Evolutionary conservation across 2,888 invertebrate genomes (phyloP).

Genomic region (Agrilus cyanescens): DNA sequence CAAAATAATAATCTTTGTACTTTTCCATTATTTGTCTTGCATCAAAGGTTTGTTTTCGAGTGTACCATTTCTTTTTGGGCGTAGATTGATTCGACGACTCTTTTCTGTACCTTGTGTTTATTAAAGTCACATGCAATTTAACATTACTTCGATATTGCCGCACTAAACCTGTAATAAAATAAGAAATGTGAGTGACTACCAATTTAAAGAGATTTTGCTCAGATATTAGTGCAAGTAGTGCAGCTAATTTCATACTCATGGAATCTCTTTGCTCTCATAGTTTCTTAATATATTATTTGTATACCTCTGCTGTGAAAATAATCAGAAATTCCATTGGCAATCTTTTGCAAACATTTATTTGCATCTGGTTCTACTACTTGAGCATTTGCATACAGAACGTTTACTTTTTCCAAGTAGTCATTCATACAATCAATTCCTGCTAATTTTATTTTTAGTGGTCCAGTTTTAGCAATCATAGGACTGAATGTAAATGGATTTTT

Average conservation of each 20-base stretch:
- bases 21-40: conserved; percentile 52
- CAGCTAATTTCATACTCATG: too few relatives aligned
- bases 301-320: conserved; percentile 53
- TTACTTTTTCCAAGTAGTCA: conserved; percentile 67
- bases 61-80: conserved; percentile 17
- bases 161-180: conserved; percentile 42
- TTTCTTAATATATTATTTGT: neutral
- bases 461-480: conserved; percentile 20
- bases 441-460: conserved; percentile 42
- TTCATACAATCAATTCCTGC: conserved; percentile 81
- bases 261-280: too few relatives aligned
- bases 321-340: conserved; percentile 49
- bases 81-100: conserved; percentile 11
- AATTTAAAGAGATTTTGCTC: too few relatives aligned
- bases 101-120: conserved; percentile 52
- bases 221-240: too few relatives aligned
- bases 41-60: conserved; percentile 43
- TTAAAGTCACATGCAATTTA: conserved; percentile 77
- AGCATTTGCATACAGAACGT: conserved; percentile 72
- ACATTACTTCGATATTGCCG: conserved; percentile 44
- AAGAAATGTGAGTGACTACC: too few relatives aligned
- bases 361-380: conserved; percentile 33
- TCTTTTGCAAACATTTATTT: conserved; percentile 44
- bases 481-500: conserved; percentile 15
- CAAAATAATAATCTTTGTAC: conserved; percentile 60